Base-by-base conservation (phyloP, 2,113 vertebrate genomes). In the Gallinago paraguaiae region DNA sequence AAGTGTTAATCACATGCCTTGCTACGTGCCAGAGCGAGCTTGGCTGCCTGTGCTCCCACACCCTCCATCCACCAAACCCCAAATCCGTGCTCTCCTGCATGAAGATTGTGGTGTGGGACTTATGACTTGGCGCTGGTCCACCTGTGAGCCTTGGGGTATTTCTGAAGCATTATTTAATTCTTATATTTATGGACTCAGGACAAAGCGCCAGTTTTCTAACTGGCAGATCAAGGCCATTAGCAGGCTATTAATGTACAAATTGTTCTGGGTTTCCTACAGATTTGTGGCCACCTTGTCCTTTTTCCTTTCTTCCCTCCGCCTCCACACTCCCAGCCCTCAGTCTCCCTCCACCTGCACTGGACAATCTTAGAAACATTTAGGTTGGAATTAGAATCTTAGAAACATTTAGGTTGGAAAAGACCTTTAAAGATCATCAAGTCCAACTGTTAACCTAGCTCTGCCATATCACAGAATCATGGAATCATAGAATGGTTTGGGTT, bases 1-100 rank as follows among this genome's bases (percentile, higher is more conserved):
- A 61, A 51, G 10, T 0, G 0, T 27, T 31, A 20, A 20, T 5
- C 30, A 5, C 2, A 30, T 10, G 27, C 25, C 11, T 17, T 8
- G 41, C 43, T 39, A 19, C 0, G 3, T 24, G 25, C 35, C 37
- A 20, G 31, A 25, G 17, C 0, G 1, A 68, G 46, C n/a, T 35
- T 4, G 10, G 53, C 8, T 43, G 19, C 1, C 43, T 10, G 41
- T 3, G 2, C 24, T 45, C 53, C 70, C 43, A 19, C 37, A 60
- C 7, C 22, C 33, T 33, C 20, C 27, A 37, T 17, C 41, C 67
- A 45, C 61, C 68, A 81, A 72, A 33, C 17, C 28, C 45, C 13
- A 54, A 27, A 56, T 11, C 53, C 27, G 11, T 6, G 17, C 13
- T 31, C 30, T 22, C 37, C 9, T 1, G 12, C 3, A 4, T 0